A percentile compares a stretch with the other conserved stretches of the same genome.
phyloP scores from a whole-genome alignment of 2,888 invertebrate species.

The Ormyrus pomaceus region DNA sequence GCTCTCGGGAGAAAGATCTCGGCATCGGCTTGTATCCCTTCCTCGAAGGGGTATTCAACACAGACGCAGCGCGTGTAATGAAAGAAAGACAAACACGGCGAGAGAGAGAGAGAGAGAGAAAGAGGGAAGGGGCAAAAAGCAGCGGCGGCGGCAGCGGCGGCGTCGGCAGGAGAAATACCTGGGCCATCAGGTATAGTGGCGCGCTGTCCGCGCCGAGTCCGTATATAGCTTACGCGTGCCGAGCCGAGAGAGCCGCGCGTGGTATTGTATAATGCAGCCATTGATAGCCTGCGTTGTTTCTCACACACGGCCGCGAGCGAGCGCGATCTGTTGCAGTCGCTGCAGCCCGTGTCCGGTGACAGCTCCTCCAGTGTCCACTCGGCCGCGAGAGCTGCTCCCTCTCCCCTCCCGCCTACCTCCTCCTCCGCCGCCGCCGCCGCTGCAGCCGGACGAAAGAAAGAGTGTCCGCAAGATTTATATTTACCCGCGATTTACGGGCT shows the following conservation, averaged over 20 bases:
- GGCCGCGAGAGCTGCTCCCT: conserved; percentile 53
- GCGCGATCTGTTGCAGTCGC: conserved; percentile 61
- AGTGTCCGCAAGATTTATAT: conserved; percentile 73
- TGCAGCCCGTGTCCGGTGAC: conserved; percentile 73
- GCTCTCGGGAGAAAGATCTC: background rate
- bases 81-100: conserved; percentile 45
- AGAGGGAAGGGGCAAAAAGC: background rate
- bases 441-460: conserved; percentile 52
- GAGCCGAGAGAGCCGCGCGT: conserved; percentile 8
- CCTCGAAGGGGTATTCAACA: background rate
- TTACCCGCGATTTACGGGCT: conserved; percentile 47
- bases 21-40: background rate
- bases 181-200: background rate
- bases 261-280: conserved; percentile 73
- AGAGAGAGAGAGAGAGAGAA: background rate
- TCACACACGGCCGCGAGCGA: background rate
- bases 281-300: conserved; percentile 69
- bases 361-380: conserved; percentile 67
- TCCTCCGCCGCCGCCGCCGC: background rate
- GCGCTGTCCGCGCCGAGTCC: background rate
- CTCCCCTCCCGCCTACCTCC: too few species aligned
- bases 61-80: conserved; percentile 15
- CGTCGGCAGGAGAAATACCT: conserved; percentile 9
- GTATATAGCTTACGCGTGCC: conserved; percentile 48
- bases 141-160: background rate